Evolutionary conservation across 2,797 vertebrate genomes (phyloP).

Genomic region (Sebastes goodei): DNA sequence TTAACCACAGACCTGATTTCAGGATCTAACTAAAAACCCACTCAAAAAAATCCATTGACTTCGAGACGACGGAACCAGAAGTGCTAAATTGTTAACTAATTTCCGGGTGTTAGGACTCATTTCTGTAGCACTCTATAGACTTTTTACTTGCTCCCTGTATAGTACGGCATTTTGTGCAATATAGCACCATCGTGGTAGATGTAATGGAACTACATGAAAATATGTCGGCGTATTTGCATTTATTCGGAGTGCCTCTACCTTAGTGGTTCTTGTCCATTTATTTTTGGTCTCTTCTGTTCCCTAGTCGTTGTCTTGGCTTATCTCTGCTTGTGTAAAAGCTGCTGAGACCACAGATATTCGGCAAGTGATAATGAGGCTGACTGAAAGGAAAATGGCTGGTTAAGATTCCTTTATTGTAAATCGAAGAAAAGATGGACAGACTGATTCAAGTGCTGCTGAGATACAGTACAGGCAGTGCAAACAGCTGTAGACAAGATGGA

Average conservation of each 20-base stretch:
- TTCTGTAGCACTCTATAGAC: too few species aligned
- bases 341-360: background rate
- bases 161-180: background rate
- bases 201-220: background rate
- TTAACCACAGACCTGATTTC: too few species aligned
- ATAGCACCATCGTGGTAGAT: too few species aligned
- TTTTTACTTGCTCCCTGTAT: background rate
- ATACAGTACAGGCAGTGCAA: background rate
- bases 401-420: background rate
- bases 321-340: background rate
- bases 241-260: background rate
- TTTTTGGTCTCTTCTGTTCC: background rate
- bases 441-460: constrained; percentile 5
- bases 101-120: too few species aligned
- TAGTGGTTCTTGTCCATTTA: background rate
- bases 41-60: too few species aligned
- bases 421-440: background rate
- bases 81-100: too few species aligned
- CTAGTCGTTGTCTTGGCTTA: background rate
- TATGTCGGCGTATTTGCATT: background rate
- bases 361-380: background rate
- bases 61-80: too few species aligned
- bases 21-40: too few species aligned
- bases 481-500: constrained; percentile 20
- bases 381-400: background rate